Conservation (phyloP, 2,797 vertebrate genomes). For the Zenarchopterus dispar region DNA sequence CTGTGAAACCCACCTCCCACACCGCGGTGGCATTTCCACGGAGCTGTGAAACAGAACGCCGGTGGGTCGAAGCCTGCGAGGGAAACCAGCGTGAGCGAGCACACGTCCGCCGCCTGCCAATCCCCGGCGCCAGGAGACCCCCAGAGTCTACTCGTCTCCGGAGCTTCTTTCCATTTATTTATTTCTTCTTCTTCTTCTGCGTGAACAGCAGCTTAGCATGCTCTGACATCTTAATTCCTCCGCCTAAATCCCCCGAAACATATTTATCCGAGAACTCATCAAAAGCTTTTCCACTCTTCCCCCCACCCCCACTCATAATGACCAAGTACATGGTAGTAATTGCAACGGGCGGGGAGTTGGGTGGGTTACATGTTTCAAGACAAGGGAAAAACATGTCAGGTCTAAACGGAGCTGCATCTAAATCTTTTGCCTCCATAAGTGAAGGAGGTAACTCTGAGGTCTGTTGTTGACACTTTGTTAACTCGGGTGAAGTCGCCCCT, state of each 20-base stretch:
- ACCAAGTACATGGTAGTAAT: slow-evolving; percentile 54
- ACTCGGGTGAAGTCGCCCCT: not conserved
- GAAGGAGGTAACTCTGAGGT: slow-evolving; percentile 2
- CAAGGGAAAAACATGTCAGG: not conserved
- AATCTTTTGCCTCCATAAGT: slow-evolving; percentile 3
- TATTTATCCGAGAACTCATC: slow-evolving; percentile 76
- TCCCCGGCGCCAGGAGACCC: slow-evolving; percentile 47
- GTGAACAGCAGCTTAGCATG: slow-evolving; percentile 73
- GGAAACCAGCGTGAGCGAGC: slow-evolving; percentile 35
- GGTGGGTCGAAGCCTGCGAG: slow-evolving; percentile 48
- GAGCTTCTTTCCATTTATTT: slow-evolving; percentile 51
- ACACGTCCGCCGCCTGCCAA: slow-evolving; percentile 44
- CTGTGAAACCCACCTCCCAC: slow-evolving; percentile 37
- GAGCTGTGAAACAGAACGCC: slow-evolving; percentile 49
- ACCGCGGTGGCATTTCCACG: slow-evolving; percentile 52
- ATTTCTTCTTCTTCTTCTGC: slow-evolving; percentile 30
- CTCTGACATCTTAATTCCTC: slow-evolving; percentile 78
- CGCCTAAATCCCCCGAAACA: slow-evolving; percentile 69
- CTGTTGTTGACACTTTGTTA: slow-evolving; percentile 28
- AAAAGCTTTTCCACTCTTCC: slow-evolving; percentile 62
- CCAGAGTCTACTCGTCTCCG: slow-evolving; percentile 45
- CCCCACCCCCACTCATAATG: slow-evolving; percentile 44
- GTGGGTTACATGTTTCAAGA: slow-evolving; percentile 37
- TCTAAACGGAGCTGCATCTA: slow-evolving; percentile 3
- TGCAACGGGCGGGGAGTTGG: slow-evolving; percentile 16